Base-by-base conservation (phyloP, 2,113 vertebrate species). In the Mugil cephalus region DNA sequence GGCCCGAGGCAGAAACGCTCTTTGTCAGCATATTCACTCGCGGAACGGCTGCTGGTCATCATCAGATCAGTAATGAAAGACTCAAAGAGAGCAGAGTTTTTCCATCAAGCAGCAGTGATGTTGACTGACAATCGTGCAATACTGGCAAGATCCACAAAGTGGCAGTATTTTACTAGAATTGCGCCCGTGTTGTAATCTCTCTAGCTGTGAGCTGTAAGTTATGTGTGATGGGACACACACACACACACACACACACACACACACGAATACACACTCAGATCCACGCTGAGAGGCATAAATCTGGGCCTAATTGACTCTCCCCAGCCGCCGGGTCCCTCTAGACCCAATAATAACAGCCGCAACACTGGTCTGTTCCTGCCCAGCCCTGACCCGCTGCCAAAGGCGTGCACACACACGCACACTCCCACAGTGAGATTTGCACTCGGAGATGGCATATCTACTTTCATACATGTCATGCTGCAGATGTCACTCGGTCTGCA, bases 291-390 rank as follows among this genome's bases (percentile, higher is more conserved):
- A 88, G 81, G 88, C 82, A 90, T 86, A 84, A 90, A 88, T 91
- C 91, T 89, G 87, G 80, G 81, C 77, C 85, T 92, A 92, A 93
- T 91, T 86, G 86, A 87, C 83, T 90, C 84, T 92, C 91, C 90
- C 88, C 83, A 87, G 91, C 76, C 67, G 69, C 76, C 47, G 42
- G 81, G 78, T 92, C 90, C 84, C 89, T 34, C 77, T 69, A 75
- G 91, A 84, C 84, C 67, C 73, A 91, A 75, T 88, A 90, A 91
- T 89, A 93, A 93, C 90, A 92, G 69, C 82, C 35, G 63, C 84
- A 83, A 83, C 90, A 50, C 74, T 88, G 86, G 78, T 86, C 79
- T 89, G 82, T 85, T 91, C 81, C 84, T 88, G 85, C 77, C 77
- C 62, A 87, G 64, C 43, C 72, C 79, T 88, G 85, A 88, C 88